A percentile compares a stretch with the other conserved stretches of the same genome.
Evolutionary conservation across 2,797 vertebrate species (phyloP).

Genomic region (Mormyrus proboscirostris): DNA sequence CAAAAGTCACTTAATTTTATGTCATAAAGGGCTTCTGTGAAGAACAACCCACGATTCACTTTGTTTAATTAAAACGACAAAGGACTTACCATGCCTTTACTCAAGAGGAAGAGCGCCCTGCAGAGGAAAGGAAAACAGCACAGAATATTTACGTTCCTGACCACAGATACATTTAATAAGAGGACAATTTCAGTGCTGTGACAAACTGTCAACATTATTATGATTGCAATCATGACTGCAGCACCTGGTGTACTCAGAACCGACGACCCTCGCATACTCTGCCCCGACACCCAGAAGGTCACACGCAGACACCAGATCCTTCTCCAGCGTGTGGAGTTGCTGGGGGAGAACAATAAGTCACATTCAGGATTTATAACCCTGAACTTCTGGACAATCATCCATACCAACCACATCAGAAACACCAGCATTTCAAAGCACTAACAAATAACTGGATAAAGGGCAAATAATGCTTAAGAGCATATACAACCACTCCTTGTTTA

Average conservation of each 20-base stretch:
- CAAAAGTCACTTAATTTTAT: neutral
- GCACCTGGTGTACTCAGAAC: constrained; percentile 95
- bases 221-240: neutral
- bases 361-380: neutral
- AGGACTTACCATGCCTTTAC: constrained; percentile 91
- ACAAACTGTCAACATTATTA: neutral
- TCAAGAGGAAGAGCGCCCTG: constrained; percentile 87
- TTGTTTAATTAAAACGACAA: neutral
- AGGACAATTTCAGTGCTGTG: no score
- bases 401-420: neutral
- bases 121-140: constrained; percentile 29
- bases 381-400: neutral
- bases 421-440: neutral
- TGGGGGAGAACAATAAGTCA: constrained; percentile 39
- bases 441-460: neutral
- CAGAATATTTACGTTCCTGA: neutral
- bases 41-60: neutral
- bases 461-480: neutral
- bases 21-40: neutral
- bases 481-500: neutral
- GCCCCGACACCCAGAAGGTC: constrained; percentile 94
- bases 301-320: constrained; percentile 93
- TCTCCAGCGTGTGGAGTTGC: constrained; percentile 98
- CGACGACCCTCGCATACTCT: constrained; percentile 91
- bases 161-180: neutral